phyloP scores from a whole-genome alignment of 2,797 vertebrate genomes.

The Glyptemys insculpta region DNA sequence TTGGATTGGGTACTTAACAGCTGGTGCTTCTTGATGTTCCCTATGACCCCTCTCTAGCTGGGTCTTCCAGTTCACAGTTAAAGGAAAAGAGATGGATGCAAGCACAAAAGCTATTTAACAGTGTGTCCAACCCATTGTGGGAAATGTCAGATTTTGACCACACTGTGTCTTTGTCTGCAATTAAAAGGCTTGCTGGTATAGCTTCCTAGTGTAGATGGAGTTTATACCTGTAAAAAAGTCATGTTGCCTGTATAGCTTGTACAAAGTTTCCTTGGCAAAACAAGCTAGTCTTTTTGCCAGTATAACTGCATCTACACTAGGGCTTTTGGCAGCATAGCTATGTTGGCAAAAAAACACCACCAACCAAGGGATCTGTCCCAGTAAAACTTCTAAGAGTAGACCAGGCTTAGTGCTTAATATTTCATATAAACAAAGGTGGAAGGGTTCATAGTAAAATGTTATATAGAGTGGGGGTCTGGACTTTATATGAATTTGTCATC shows the following conservation, averaged over 20 bases:
- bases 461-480: not conserved
- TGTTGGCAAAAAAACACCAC: not conserved
- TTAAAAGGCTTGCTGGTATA: not conserved
- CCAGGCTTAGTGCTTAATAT: not conserved
- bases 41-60: not conserved
- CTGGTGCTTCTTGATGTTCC: not conserved
- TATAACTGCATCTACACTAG: not conserved
- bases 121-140: not conserved
- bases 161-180: not conserved
- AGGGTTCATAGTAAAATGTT: not conserved
- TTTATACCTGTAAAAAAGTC: not conserved
- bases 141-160: not conserved
- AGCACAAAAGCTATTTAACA: too few relatives aligned
- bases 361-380: not conserved
- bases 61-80: not conserved
- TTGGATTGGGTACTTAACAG: accelerated
- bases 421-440: not conserved
- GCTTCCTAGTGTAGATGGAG: not conserved
- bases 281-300: not conserved
- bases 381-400: not conserved
- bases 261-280: not conserved
- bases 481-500: not conserved
- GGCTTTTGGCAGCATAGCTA: accelerated
- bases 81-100: not conserved
- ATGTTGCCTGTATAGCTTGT: not conserved